phyloP scores from a whole-genome alignment of 2,113 vertebrate species.

The Perca flavescens region DNA sequence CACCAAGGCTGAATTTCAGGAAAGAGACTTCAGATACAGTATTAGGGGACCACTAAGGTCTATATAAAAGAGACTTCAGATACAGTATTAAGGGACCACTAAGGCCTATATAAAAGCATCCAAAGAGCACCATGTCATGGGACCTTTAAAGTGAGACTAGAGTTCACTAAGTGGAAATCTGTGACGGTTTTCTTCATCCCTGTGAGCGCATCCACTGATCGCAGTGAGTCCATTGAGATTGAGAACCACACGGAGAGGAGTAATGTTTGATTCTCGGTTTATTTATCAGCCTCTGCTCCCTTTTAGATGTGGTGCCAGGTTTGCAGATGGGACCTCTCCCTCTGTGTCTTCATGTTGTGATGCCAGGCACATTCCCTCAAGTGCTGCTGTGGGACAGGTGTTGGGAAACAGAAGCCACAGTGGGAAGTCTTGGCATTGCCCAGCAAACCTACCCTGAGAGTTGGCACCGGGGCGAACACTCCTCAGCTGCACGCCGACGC shows the following conservation, averaged over 20 bases:
- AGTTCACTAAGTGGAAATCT: not conserved
- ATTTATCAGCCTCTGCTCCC: not conserved
- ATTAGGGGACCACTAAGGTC: too few species aligned
- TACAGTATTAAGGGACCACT: too few species aligned
- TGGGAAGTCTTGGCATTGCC: slow-evolving; percentile 35
- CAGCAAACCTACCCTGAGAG: slow-evolving; percentile 31
- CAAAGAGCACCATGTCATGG: too few species aligned
- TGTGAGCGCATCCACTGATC: not conserved
- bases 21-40: too few species aligned
- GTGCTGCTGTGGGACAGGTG: slow-evolving; percentile 62
- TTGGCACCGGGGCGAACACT: slow-evolving; percentile 28
- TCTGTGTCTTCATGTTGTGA: slow-evolving; percentile 34
- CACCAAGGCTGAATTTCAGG: too few species aligned
- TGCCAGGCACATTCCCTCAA: slow-evolving; percentile 41
- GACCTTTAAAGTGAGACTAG: too few species aligned
- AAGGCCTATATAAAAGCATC: too few species aligned
- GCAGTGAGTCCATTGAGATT: not conserved
- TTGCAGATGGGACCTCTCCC: slow-evolving; percentile 39
- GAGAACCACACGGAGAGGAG: not conserved
- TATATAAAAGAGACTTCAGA: too few species aligned
- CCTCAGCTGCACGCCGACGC: slow-evolving; percentile 39
- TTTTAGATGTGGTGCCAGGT: slow-evolving; percentile 52
- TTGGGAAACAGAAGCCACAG: slow-evolving; percentile 35
- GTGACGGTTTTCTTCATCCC: not conserved
- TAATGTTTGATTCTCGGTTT: not conserved